Percentiles rank a stretch among this genome's conserved stretches.
Evolutionary conservation across 2,113 vertebrate genomes (phyloP).

Genomic region (Macquaria ambigua): DNA sequence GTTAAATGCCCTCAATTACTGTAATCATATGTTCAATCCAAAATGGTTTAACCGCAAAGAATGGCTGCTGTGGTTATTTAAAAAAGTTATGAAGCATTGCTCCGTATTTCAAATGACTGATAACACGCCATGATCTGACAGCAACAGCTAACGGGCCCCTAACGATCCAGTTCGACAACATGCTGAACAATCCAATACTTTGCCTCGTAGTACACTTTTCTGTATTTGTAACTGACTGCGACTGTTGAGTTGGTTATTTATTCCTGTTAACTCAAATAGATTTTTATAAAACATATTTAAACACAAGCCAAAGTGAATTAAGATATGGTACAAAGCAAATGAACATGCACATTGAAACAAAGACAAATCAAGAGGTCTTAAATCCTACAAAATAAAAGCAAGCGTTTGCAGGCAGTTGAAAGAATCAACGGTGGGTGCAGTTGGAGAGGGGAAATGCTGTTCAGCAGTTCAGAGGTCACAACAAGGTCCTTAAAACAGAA

Average conservation of each 20-base stretch:
- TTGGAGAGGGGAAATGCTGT: background rate
- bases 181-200: background rate
- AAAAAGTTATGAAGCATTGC: background rate
- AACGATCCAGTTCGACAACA: background rate
- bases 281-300: background rate
- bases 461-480: conserved; percentile 57
- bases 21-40: conserved; percentile 28
- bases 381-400: background rate
- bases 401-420: conserved; percentile 14
- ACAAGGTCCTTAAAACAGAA: conserved; percentile 50
- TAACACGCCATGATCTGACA: background rate
- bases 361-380: background rate
- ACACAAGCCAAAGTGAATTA: background rate
- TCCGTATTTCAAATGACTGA: background rate
- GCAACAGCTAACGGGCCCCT: background rate
- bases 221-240: background rate
- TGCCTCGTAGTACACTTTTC: background rate
- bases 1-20: background rate
- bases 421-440: background rate
- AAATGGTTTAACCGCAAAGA: conserved; percentile 8
- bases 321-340: background rate
- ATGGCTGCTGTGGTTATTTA: conserved; percentile 9
- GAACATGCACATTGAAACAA: background rate
- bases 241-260: background rate
- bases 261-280: background rate